Conservation (phyloP, 2,888 invertebrate species). For the Steinernema carpocapsae region DNA sequence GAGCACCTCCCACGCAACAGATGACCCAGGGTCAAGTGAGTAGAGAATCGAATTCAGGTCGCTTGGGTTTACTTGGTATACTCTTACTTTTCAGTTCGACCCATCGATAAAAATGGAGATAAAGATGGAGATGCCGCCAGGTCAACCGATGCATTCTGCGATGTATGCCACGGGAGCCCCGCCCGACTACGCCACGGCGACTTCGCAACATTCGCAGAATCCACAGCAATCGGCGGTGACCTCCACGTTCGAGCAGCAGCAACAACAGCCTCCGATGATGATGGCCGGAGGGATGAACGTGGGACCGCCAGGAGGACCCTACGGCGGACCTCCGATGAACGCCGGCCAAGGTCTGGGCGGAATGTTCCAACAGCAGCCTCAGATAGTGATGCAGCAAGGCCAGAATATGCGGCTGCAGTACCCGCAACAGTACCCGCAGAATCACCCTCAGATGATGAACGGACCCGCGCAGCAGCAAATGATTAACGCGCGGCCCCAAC, state of each 20-base stretch:
- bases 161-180: constrained; percentile 31
- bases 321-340: constrained; percentile 20
- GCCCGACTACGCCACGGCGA: constrained; percentile 37
- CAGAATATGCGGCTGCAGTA: constrained; percentile 33
- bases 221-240: not conserved
- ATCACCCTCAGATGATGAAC: constrained; percentile 38
- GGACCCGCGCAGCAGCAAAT: not conserved
- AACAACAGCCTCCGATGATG: constrained; percentile 38
- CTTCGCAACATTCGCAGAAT: constrained; percentile 10
- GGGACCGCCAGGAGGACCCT: constrained; percentile 29
- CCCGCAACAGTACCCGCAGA: not conserved
- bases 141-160: constrained; percentile 20
- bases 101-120: constrained; percentile 30
- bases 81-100: constrained; percentile 5
- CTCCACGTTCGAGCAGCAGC: constrained; percentile 38
- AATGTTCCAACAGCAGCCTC: constrained; percentile 38
- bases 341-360: constrained; percentile 5
- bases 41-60: not conserved
- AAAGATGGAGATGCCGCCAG: constrained; percentile 30
- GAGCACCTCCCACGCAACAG: constrained; percentile 31
- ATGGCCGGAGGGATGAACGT: constrained; percentile 26
- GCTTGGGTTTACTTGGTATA: too few relatives aligned
- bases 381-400: constrained; percentile 17
- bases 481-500: not conserved
- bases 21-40: constrained; percentile 23